Evolutionary conservation across 2,797 vertebrate genomes (phyloP).

Genomic region (Taeniopygia guttata): DNA sequence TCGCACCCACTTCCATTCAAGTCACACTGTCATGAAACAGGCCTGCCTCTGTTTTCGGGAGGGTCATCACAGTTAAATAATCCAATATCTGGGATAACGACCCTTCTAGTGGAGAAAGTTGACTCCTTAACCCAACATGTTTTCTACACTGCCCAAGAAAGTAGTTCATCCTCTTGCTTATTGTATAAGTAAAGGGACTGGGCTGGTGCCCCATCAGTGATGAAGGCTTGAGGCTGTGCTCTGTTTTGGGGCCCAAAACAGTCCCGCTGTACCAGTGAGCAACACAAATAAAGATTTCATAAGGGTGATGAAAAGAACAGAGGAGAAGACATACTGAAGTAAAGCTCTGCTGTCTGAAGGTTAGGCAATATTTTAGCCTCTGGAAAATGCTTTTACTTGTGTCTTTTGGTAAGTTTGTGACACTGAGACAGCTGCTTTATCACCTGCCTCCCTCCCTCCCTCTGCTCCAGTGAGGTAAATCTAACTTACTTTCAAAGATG

Average conservation of each 20-base stretch:
- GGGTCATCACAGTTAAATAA: neutral
- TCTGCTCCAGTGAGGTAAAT: neutral
- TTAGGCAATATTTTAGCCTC: neutral
- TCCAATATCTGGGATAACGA: neutral
- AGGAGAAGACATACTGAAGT: neutral
- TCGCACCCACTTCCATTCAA: fast-evolving
- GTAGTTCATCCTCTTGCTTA: neutral
- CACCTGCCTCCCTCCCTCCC: neutral
- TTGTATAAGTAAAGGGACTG: neutral
- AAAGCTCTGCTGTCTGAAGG: neutral
- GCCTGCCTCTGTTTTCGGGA: neutral
- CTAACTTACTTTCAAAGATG: neutral
- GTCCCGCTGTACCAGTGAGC: neutral
- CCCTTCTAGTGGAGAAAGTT: neutral
- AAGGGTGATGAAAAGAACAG: neutral
- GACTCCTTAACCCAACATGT: neutral
- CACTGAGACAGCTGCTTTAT: neutral
- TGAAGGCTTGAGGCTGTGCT: neutral
- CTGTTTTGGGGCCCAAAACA: neutral
- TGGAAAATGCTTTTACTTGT: neutral
- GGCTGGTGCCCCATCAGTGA: neutral
- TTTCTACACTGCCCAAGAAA: neutral
- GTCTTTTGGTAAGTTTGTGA: neutral
- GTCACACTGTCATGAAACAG: neutral
- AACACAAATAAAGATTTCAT: neutral